These are phyloP conservation scores for Pionites leucogaster DNA, from an alignment of 2,113 vertebrate genomes.

Conservation along the genomic window DNA sequence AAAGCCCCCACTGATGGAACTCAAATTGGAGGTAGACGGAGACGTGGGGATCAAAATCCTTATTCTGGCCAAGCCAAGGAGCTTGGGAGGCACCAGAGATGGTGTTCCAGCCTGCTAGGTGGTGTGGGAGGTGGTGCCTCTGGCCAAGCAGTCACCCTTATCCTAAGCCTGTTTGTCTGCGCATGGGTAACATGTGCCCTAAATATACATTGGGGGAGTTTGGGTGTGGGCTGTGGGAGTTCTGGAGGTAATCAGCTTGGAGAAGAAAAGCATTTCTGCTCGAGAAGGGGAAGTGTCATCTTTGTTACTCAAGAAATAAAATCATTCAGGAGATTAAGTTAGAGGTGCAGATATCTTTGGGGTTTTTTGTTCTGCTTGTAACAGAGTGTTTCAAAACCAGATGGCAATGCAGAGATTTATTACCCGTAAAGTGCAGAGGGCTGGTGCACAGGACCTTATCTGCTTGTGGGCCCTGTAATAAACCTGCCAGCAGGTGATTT, in stretches of 20 bases:
- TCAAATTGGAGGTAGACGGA: not conserved
- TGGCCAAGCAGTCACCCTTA: not conserved
- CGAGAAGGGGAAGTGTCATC: not conserved
- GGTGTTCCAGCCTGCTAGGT: not conserved
- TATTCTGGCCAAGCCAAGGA: not conserved
- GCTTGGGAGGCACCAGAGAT: not conserved
- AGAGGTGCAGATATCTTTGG: not conserved
- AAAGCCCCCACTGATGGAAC: not conserved
- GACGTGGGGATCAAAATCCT: not conserved
- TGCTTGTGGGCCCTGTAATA: conserved; percentile 52
- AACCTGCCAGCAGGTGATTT: conserved; percentile 67
- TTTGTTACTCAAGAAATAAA: not conserved
- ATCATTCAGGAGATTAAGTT: not conserved
- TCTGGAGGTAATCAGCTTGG: not conserved
- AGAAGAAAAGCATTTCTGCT: not conserved
- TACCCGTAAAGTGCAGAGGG: conserved; percentile 11
- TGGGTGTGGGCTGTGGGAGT: not conserved
- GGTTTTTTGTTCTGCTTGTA: not conserved
- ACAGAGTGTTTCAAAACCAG: conserved; percentile 33
- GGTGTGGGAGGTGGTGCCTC: not conserved
- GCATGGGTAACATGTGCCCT: accelerated
- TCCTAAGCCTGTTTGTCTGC: not conserved
- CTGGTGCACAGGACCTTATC: conserved; percentile 60
- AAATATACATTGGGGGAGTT: not conserved
- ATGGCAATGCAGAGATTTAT: conserved; percentile 57